phyloP scores from a whole-genome alignment of 1,140 invertebrate species.

The Drosophila takahashii region DNA sequence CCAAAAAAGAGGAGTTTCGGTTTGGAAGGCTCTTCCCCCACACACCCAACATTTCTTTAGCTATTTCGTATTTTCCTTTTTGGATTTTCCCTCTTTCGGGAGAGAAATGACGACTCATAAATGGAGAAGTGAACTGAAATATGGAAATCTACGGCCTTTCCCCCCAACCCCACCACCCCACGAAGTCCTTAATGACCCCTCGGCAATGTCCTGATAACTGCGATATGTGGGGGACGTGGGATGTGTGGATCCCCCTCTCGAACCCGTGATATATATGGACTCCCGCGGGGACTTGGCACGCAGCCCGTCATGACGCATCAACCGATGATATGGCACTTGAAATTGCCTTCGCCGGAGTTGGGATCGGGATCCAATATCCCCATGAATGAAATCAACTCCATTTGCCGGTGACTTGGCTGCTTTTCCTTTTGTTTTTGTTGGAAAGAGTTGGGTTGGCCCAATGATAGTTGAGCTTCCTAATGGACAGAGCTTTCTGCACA shows the following conservation, averaged over 20 bases:
- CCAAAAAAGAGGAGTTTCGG: slow-evolving; percentile 7
- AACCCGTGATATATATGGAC: not conserved
- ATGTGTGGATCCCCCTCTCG: not conserved
- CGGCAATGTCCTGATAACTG: slow-evolving; percentile 54
- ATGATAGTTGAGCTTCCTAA: not conserved
- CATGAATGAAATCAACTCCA: slow-evolving; percentile 28
- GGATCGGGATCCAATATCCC: not conserved
- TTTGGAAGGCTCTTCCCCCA: not conserved
- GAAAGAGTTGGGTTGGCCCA: too few relatives aligned
- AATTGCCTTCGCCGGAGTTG: slow-evolving; percentile 37
- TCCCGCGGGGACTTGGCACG: slow-evolving; percentile 43
- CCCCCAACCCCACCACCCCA: not conserved
- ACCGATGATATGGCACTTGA: slow-evolving; percentile 61
- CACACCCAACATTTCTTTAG: not conserved
- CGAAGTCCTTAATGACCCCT: slow-evolving; percentile 72
- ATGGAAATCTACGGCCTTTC: slow-evolving; percentile 24
- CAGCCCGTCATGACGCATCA: slow-evolving; percentile 76
- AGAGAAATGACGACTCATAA: slow-evolving; percentile 73
- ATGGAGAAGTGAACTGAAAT: slow-evolving; percentile 63
- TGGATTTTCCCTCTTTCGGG: slow-evolving; percentile 15
- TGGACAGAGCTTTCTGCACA: not conserved
- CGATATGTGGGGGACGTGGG: slow-evolving; percentile 1
- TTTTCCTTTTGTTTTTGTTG: not conserved
- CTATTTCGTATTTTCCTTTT: slow-evolving; percentile 19
- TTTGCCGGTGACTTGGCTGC: slow-evolving; percentile 18